Percentiles rank a stretch among this genome's conserved stretches.
These are phyloP conservation scores for Microctenopoma stevenorrisi DNA, from an alignment of 2,797 vertebrate genomes.

Conservation along the genomic window DNA sequence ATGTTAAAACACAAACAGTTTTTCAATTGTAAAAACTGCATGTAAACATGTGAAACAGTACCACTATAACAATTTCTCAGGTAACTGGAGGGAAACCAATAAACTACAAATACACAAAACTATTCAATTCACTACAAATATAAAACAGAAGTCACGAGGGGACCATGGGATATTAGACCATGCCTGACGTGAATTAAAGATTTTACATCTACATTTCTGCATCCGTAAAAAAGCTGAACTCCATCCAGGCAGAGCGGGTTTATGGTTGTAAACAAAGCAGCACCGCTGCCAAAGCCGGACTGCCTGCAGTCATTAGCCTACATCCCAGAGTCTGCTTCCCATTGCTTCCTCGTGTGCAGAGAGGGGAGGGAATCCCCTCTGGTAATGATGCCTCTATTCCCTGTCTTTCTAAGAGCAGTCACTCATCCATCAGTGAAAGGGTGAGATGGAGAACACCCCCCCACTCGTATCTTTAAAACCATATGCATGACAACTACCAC, in stretches of 20 bases:
- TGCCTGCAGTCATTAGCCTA: constrained; percentile 66
- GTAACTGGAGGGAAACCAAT: too few relatives aligned
- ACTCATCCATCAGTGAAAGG: constrained; percentile 69
- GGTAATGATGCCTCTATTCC: constrained; percentile 69
- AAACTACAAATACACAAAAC: neutral
- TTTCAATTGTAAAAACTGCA: too few relatives aligned
- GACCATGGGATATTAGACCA: neutral
- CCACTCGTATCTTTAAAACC: constrained; percentile 15
- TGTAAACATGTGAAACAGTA: too few relatives aligned
- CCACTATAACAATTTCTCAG: too few relatives aligned
- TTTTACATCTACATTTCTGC: constrained; percentile 12
- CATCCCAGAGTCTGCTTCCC: constrained; percentile 57
- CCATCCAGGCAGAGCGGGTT: constrained; percentile 22
- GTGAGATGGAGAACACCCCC: constrained; percentile 30
- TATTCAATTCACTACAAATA: neutral
- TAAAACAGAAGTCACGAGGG: neutral
- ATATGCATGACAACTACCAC: constrained; percentile 21
- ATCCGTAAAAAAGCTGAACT: constrained; percentile 29
- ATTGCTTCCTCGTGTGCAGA: constrained; percentile 39
- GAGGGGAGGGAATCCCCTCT: constrained; percentile 76
- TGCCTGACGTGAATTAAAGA: neutral
- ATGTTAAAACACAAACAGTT: too few relatives aligned
- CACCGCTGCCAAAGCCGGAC: constrained; percentile 49
- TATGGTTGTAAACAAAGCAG: constrained; percentile 75
- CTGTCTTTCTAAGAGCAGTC: constrained; percentile 58